Evolutionary conservation across 2,888 invertebrate species (phyloP), one percentile per base, ranked within the genome.

Genomic region (Coremacera marginata): DNA sequence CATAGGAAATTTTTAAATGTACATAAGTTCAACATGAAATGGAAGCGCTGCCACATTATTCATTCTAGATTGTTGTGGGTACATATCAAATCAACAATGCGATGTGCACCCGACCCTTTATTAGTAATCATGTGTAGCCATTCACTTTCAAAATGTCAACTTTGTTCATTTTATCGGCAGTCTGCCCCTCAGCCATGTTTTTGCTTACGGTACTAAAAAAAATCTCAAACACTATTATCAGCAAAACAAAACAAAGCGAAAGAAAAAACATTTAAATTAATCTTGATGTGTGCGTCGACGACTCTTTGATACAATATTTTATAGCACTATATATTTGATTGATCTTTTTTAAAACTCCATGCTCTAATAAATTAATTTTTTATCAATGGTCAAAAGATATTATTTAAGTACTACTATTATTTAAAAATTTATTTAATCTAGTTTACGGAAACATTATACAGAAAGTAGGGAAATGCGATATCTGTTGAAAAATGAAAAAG

Each of bases 151-250:
- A 68, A 68, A 68, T 49, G 25, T 31, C 22, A 5, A 19, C 1
- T 19, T 22, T 7, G 9, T 37, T 1, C n/a, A 25, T 65, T n/a
- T 16, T 14, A 22, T 44, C 68, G 11, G 19, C 19, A 55, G 1
- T 55, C 55, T 8, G n/a, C n/a, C n/a, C n/a, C 73, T 75, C 77
- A 79, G 79, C 75, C 79, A 77, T 79, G 52, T 80, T 76, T 77
- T 78, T 76, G 77, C 74, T 68, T 70, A 78, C 76, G 71, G 77
- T 72, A 72, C 72, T n/a, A 27, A 49, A 68, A 27, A 51, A 25
- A n/a, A n/a, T n/a, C 31, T 8, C 51, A 16, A 14, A 31, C 14
- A 5, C 34, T 14, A 51, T 68, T 68, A 68, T 68, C 49, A 68
- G 25, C 68, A 22, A 68, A 49, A 68, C 19, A 37, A 31, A 65